Base-by-base conservation (phyloP, 2,113 vertebrate species). In the Setophaga coronata region DNA sequence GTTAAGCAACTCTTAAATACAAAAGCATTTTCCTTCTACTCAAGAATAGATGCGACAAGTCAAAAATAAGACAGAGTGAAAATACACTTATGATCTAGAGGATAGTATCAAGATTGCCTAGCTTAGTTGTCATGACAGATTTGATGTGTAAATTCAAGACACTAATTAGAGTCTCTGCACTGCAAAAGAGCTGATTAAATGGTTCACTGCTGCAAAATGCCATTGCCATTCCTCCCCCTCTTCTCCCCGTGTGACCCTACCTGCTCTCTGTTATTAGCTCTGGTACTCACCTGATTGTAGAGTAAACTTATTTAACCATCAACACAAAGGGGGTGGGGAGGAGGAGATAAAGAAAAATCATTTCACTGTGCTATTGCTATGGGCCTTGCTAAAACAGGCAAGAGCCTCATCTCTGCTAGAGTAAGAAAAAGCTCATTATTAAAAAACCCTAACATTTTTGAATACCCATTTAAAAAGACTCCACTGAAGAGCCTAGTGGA, bases 61-160 rank as follows among this genome's bases (percentile, higher is more conserved):
- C 17, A 79, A 92, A 92, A 81, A 23, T 13, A 80, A 67, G 23
- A 57, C 0, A 31, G 18, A 91, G 42, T 33, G 17, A 85, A 91
- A 85, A 64, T 10, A 57, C 15, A 33, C 12, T 34, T n/a, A 6
- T 48, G 28, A 71, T 71, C 56, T 64, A 45, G 9, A 60, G 33
- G 48, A 78, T 23, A 74, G 18, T 16, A n/a, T 56, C 64, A 74
- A 82, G 21, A 64, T 9, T 79, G 57, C 19, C 40, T 48, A 87
- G 6, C 5, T 85, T 23, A 36, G 24, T 6, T 76, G 70, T 85
- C 21, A 56, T 29, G 40, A 94, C 42, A 87, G 72, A 91, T 57
- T 69, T 89, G 51, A 85, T 36, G 28, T 76, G 65, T 87, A 64
- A 73, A 91, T 87, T 82, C 60, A 80, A 69, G 66, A 53, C 23